phyloP scores from a whole-genome alignment of 1,140 invertebrate species.

The Lepeophtheirus salmonis region DNA sequence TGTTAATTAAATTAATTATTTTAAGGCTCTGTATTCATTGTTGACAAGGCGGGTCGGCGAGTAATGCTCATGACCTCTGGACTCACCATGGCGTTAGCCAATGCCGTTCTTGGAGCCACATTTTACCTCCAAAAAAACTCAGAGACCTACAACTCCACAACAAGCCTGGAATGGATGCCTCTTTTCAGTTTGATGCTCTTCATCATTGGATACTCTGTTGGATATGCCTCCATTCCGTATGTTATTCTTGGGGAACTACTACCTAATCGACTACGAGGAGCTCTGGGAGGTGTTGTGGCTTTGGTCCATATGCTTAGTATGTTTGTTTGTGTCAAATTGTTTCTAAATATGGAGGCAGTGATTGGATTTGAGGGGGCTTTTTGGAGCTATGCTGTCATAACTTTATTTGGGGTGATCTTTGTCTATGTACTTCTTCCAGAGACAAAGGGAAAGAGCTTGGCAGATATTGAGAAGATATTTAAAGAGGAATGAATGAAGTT shows the following conservation, averaged over 20 bases:
- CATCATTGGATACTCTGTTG: constrained; percentile 30
- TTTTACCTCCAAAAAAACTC: constrained; percentile 30
- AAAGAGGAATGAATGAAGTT: too few relatives aligned
- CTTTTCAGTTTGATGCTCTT: constrained; percentile 28
- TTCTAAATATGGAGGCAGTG: constrained; percentile 23
- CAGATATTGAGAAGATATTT: constrained; percentile 61
- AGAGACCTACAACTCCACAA: neutral
- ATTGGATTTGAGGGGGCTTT: constrained; percentile 29
- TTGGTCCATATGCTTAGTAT: constrained; percentile 32
- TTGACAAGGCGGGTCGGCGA: constrained; percentile 22
- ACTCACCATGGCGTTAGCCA: constrained; percentile 22
- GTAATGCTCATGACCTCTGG: constrained; percentile 27
- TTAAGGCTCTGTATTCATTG: constrained; percentile 16
- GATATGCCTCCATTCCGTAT: constrained; percentile 42
- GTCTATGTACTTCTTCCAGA: constrained; percentile 50
- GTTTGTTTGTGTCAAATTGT: constrained; percentile 36
- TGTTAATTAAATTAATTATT: too few relatives aligned
- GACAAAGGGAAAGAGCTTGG: constrained; percentile 51
- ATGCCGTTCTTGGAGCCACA: constrained; percentile 24
- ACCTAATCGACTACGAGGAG: constrained; percentile 29
- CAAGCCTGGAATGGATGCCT: constrained; percentile 26
- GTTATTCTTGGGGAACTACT: constrained; percentile 43
- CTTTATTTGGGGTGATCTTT: constrained; percentile 36
- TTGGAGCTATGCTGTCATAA: constrained; percentile 38
- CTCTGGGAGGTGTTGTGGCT: constrained; percentile 31